Evolutionary conservation across 1,140 invertebrate species (phyloP), one percentile per base, ranked within the genome.

Genomic region (Planococcus citri): DNA sequence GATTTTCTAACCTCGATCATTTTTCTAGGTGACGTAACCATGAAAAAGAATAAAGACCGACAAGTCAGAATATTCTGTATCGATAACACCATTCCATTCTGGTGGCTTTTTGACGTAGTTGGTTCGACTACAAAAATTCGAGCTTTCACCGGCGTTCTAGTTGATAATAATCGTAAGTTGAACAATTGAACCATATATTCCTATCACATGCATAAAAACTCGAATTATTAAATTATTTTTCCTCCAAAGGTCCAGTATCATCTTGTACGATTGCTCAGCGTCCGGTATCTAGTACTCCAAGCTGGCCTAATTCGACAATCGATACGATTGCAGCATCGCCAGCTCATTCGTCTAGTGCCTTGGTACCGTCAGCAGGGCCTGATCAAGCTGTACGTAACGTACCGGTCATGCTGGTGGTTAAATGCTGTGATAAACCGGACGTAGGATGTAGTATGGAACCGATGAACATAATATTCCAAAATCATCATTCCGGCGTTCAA

Each of bases 21-120:
- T 73, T 71, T 76, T 78, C n/a, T 75, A 84, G 85, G 94, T 9
- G 92, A 96, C 81, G 92, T 98, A 0, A 84, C 87, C 75, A 92
- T 97, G 78, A 88, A 87, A 67, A 87, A 90, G 75, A 97, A 97
- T 77, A 89, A 89, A n/a, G 86, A 87, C 0, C 80, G 86, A 0
- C 84, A 90, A 0, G 83, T 86, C 0, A 88, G 90, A 0, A 86
- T 97, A 61, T 96, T 98, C 90, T 91, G 97, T 78, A 93, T 97
- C 0, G 95, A 98, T 78, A 88, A 92, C 73, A 91, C 88, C 0
- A 79, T 94, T 17, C 84, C 87, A 74, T 78, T 98, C 0, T 98
- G 94, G 94, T 89, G 92, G 1, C 97, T 97, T 78, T 90, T 97
- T 70, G 95, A 98, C 77, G 87, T 98, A 0, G 97, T 96, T 75